These are phyloP conservation scores for Dinoponera quadriceps DNA, from an alignment of 1,140 invertebrate genomes.

Conservation along the genomic window DNA sequence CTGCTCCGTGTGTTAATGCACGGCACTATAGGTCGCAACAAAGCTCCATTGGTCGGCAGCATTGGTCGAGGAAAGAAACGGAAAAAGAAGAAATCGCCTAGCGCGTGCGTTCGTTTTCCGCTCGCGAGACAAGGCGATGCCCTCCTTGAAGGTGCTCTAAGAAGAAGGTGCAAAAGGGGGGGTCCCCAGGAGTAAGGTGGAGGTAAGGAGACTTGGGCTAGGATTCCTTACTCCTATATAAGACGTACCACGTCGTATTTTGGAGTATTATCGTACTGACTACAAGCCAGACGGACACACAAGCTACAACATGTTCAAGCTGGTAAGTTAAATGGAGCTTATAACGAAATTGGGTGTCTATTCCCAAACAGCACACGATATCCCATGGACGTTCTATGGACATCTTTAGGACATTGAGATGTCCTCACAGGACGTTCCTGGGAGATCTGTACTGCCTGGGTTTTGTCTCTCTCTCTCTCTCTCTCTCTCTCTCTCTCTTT, in stretches of 20 bases:
- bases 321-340: conserved; percentile 69
- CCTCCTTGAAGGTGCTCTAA: conserved; percentile 52
- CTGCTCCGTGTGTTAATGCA: conserved; percentile 57
- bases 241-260: conserved; percentile 55
- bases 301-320: conserved; percentile 75
- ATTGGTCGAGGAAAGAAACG: conserved; percentile 44
- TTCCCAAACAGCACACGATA: neutral
- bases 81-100: conserved; percentile 73
- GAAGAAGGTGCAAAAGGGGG: conserved; percentile 51
- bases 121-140: conserved; percentile 63
- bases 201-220: conserved; percentile 48
- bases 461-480: too few relatives aligned
- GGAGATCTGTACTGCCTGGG: too few relatives aligned
- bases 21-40: conserved; percentile 60
- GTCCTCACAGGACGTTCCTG: too few relatives aligned
- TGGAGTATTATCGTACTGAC: conserved; percentile 62
- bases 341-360: neutral
- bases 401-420: too few relatives aligned
- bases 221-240: conserved; percentile 67
- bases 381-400: too few relatives aligned
- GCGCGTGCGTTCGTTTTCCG: conserved; percentile 54
- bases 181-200: conserved; percentile 10
- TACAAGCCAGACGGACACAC: conserved; percentile 52
- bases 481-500: too few relatives aligned
- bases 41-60: conserved; percentile 74